Base-by-base conservation (phyloP, 2,888 invertebrate genomes). In the Odontothrips loti region DNA sequence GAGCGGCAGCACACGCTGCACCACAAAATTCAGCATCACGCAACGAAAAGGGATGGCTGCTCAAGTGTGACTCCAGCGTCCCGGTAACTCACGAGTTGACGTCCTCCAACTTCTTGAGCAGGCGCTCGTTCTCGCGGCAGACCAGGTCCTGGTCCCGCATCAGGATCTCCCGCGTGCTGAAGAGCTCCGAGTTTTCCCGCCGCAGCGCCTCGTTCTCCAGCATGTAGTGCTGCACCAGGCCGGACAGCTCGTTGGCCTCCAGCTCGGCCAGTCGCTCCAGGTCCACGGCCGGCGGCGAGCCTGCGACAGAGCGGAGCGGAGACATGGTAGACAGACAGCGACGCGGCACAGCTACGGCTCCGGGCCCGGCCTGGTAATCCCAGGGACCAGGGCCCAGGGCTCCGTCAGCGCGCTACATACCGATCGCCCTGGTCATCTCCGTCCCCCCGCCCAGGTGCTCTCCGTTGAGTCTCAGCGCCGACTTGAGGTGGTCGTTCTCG, bases 61-160 rank as follows among this genome's bases (percentile, higher is more conserved):
- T n/a, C n/a, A n/a, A n/a, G n/a, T n/a, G n/a, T n/a, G 34, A 6
- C 34, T 43, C 58, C 20, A 15, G 58, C 15, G 58, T 17, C 20
- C 1, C 51, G 9, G 80, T 80, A 83, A 91, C 93, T 92, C 89
- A 95, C 95, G 92, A 92, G 88, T 95, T 95, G 82, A 95, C 94
- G 87, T 95, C 95, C 87, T 97, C 96, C 81, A 97, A 88, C 87
- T 96, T 96, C 87, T 94, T 95, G 81, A 95, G 88, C 82, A 98
- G 89, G 81, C 95, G 89, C 86, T 98, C 97, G 85, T 98, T 98
- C 87, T 98, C 97, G 81, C 95, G 89, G 85, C 95, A 96, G 47
- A 97, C 93, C 63, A 95, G 87, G 87, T 97, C 97, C 86, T 97
- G 97, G 87, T 98, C 97, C 17, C 96, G 88, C 83, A 96, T 90